These are phyloP conservation scores for Acleris holmiana DNA, from an alignment of 2,888 invertebrate species.

Conservation along the genomic window DNA sequence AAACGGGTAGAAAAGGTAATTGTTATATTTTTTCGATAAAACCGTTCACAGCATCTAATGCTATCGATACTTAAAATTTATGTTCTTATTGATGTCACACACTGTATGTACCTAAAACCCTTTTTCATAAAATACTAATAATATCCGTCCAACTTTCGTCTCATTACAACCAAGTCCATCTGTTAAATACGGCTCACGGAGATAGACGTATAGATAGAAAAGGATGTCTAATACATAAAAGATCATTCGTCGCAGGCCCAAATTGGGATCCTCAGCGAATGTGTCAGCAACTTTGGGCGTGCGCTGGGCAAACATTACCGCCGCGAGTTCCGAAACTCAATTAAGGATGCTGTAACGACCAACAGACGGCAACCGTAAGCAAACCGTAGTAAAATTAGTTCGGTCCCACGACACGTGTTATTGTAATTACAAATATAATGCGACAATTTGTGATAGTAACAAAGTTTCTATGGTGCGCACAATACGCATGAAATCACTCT, in stretches of 20 bases:
- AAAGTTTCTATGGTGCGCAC: neutral
- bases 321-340: constrained; percentile 58
- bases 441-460: neutral
- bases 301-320: constrained; percentile 51
- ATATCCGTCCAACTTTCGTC: no score
- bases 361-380: constrained; percentile 43
- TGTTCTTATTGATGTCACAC: no score
- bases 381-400: constrained; percentile 39
- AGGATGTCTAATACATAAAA: constrained; percentile 25
- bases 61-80: no score
- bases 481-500: no score
- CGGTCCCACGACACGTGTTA: constrained; percentile 21
- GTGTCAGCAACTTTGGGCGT: constrained; percentile 39
- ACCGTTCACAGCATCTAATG: no score
- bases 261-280: constrained; percentile 21
- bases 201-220: constrained; percentile 1
- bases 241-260: constrained; percentile 19
- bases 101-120: no score
- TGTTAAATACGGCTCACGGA: neutral
- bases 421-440: constrained; percentile 27
- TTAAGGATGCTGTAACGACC: constrained; percentile 54
- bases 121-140: no score
- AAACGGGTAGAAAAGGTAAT: no score
- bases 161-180: no score
- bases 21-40: no score